Evolutionary conservation across 2,797 vertebrate species (phyloP), one percentile per base, ranked within the genome.

Genomic region (Cuniculus paca): DNA sequence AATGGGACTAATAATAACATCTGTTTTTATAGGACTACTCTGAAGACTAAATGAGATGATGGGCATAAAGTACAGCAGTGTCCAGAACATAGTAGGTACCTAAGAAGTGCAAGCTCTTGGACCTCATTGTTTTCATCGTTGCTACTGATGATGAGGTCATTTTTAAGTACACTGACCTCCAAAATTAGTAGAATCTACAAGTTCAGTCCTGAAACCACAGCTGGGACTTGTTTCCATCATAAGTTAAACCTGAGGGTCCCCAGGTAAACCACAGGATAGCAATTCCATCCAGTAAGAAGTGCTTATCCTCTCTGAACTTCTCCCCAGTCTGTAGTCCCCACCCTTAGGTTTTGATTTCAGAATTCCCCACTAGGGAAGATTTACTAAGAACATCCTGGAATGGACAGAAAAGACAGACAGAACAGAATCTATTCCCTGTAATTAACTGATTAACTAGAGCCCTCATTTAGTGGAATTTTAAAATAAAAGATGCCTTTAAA

Each of bases 361-460:
- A 90, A 97, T 75, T 77, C 60, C 92, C 28, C 65, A n/a, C 79
- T 70, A 56, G 8, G 0, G 56, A 81, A 89, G 50, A 78, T 56
- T 52, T 65, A 82, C 45, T 56, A 89, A 93, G 89, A 87, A 86
- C 90, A 77, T 88, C 56, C 36, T 28, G 19, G 75, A 74, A 39
- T 28, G 79, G 45, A 52, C 42, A 88, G n/a, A 87, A 79, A 75
- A 90, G 75, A 72, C 79, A 91, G 70, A 77, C 85, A 94, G 88
- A 85, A 88, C n/a, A 79, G 56, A 88, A 48, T 65, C 61, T 45
- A 90, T 80, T 61, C 91, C 70, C 63, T 89, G 70, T 74, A 86
- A 88, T 88, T 93, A 74, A 77, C 81, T 60, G 54, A 79, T 91
- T 80, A 77, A 90, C 81, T 48, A 81, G 11, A 78, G 31, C 45